Evolutionary conservation across 1,140 invertebrate genomes (phyloP).

Genomic region (Hypsibius dujardini): DNA sequence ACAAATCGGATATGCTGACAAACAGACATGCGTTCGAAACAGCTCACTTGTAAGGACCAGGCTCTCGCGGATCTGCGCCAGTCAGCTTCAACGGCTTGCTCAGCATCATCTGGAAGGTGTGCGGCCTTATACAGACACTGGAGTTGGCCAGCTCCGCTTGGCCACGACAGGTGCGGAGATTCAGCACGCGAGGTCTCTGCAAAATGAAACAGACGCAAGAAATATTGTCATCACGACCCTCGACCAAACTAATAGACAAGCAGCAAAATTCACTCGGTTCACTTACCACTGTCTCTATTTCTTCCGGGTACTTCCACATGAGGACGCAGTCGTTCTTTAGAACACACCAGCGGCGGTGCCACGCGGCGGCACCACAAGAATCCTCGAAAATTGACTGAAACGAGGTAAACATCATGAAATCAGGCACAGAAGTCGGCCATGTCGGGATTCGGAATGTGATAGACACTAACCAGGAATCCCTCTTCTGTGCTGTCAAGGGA

Average conservation of each 20-base stretch:
- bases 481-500: not conserved
- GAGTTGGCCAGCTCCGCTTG: not conserved
- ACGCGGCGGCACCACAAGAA: not conserved
- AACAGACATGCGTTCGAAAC: too few species aligned
- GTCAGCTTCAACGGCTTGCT: not conserved
- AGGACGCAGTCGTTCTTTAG: not conserved
- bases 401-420: too few species aligned
- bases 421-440: too few species aligned
- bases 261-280: too few species aligned
- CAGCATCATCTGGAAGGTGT: constrained; percentile 5
- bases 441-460: too few species aligned
- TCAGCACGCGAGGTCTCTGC: not conserved
- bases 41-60: constrained; percentile 9
- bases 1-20: too few species aligned
- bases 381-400: not conserved
- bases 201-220: too few species aligned
- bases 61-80: not conserved
- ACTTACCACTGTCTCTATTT: too few species aligned
- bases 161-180: not conserved
- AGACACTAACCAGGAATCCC: constrained; percentile 4
- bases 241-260: too few species aligned
- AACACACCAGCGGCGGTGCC: not conserved
- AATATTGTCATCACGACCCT: too few species aligned
- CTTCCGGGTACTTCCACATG: constrained; percentile 12
- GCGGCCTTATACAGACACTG: not conserved